Base-by-base conservation (phyloP, 2,888 invertebrate species). In the Carcina quercana region DNA sequence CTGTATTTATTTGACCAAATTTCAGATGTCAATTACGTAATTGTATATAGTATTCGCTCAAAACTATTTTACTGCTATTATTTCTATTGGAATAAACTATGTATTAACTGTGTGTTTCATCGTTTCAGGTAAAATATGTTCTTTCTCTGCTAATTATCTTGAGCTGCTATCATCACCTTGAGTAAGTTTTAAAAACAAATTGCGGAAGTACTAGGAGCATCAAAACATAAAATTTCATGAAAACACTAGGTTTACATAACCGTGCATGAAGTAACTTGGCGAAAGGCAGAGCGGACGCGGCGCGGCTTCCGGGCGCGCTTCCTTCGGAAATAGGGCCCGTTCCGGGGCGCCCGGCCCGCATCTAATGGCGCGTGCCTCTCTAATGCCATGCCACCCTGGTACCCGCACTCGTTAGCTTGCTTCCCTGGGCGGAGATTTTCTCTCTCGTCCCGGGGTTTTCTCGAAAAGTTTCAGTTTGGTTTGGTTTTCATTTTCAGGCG, bases 281-380 rank as follows among this genome's bases (percentile, higher is more conserved):
- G 62, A 56, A 60, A 51, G 56, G 55, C 58, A 54, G 51, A 59
- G 66, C 70, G 71, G 70, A 65, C 64, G 68, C 60, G 69, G 66
- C 59, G 65, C 53, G 64, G 71, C 74, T 70, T 75, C 76, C 79
- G 69, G 69, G 59, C 58, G 59, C 57, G 63, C 71, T 78, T 80
- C 80, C 79, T 69, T 64, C 78, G 82, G 82, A 82, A 80, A 82
- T 82, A 79, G 80, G 76, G 74, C 74, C 74, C 74, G 70, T 75
- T 79, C 75, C 79, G 73, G 65, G 43, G 51, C 50, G 45, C 51
- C 42, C 45, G 45, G 24, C 20, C 47, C 45, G 38, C 35, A 32
- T 47, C 65, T 61, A 59, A 62, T 59, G 58, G 57, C 58, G 56
- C 76, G 69, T 71, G 72, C 69, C 67, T 51, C 65, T 60, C 57